These are phyloP conservation scores for Manis javanica DNA, from an alignment of 2,797 vertebrate species.

Conservation along the genomic window DNA sequence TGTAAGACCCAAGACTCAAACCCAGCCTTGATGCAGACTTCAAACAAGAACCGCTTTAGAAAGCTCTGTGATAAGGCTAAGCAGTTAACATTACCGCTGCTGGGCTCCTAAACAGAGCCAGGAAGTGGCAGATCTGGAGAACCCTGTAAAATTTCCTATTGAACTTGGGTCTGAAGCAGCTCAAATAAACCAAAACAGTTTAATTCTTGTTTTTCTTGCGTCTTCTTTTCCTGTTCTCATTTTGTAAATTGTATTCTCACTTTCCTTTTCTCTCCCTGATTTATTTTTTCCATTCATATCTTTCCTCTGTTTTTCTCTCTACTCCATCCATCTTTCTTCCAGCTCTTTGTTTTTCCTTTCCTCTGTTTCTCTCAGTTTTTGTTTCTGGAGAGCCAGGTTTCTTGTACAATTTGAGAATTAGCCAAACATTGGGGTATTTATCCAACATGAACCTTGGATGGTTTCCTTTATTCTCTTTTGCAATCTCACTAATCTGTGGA, in stretches of 20 bases:
- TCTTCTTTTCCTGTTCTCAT: background rate
- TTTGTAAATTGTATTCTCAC: background rate
- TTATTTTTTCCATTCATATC: background rate
- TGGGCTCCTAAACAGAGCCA: background rate
- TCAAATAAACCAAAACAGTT: background rate
- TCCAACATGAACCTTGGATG: background rate
- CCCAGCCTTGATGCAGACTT: slow-evolving; percentile 45
- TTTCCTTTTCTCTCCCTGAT: background rate
- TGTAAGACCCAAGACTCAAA: background rate
- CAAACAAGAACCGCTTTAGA: slow-evolving; percentile 46
- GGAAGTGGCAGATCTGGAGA: background rate
- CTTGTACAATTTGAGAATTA: background rate
- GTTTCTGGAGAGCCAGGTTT: background rate
- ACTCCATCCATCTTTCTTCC: background rate
- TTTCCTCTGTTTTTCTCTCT: background rate
- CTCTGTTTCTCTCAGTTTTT: background rate
- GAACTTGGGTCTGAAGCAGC: background rate
- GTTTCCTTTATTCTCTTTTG: background rate
- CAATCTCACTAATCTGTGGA: background rate
- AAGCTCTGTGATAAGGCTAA: slow-evolving; percentile 10
- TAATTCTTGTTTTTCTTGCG: background rate
- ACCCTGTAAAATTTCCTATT: background rate
- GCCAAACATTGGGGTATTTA: background rate
- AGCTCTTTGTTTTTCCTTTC: background rate
- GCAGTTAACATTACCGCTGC: background rate